Conservation (phyloP, 2,797 vertebrate genomes). For the Pteropus rufus region DNA sequence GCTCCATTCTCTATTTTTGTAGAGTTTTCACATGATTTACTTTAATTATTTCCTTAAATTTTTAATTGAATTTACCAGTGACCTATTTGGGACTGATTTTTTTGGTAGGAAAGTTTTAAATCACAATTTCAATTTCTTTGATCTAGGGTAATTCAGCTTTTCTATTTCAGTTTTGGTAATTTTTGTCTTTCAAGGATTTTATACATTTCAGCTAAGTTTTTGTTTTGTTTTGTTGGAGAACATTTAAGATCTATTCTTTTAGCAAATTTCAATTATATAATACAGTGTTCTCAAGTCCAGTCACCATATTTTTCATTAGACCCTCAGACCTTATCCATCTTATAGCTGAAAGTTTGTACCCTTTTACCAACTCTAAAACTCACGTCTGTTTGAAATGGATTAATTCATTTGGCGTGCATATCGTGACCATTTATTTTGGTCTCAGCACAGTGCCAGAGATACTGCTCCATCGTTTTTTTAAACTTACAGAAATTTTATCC, state of each 20-base stretch:
- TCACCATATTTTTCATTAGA: background rate
- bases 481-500: background rate
- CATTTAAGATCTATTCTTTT: background rate
- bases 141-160: background rate
- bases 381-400: background rate
- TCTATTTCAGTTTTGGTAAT: background rate
- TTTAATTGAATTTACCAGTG: background rate
- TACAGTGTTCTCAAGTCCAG: background rate
- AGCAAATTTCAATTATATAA: background rate
- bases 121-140: background rate
- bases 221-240: background rate
- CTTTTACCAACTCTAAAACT: background rate
- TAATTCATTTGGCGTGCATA: background rate
- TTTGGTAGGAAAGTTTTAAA: background rate
- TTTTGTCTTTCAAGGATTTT: background rate
- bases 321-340: background rate
- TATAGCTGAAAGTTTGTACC: background rate
- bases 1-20: background rate
- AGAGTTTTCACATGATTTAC: background rate
- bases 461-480: background rate
- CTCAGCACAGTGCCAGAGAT: background rate
- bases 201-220: background rate
- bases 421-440: background rate
- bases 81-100: background rate
- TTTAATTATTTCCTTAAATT: background rate